Evolutionary conservation across 2,888 invertebrate genomes (phyloP).

Genomic region (Mesorhabditis spiculigera): DNA sequence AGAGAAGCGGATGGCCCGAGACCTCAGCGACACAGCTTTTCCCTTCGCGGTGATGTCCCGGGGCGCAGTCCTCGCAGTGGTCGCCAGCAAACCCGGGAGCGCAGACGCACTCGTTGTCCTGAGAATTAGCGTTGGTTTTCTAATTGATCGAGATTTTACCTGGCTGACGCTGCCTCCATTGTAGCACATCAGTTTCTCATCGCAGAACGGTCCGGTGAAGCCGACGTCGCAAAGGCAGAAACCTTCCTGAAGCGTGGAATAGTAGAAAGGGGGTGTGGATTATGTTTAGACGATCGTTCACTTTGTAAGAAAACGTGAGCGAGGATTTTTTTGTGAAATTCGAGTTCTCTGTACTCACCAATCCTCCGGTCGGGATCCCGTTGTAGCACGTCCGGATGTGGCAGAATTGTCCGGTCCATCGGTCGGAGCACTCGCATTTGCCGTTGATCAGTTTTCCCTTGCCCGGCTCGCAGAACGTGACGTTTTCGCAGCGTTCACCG

Average conservation of each 20-base stretch:
- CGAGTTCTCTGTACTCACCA: slow-evolving; percentile 11
- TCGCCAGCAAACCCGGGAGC: slow-evolving; percentile 32
- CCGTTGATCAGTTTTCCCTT: slow-evolving; percentile 38
- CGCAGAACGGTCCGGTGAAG: slow-evolving; percentile 41
- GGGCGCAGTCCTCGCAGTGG: slow-evolving; percentile 31
- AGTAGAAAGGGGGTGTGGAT: background rate
- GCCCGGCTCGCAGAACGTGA: slow-evolving; percentile 37
- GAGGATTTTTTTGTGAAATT: no score
- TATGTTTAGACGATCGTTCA: background rate
- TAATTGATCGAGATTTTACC: slow-evolving; percentile 10
- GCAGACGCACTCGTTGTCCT: slow-evolving; percentile 40
- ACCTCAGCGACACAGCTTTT: slow-evolving; percentile 31
- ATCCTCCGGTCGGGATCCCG: slow-evolving; percentile 35
- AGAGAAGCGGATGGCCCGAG: slow-evolving; percentile 9
- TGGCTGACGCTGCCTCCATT: slow-evolving; percentile 32
- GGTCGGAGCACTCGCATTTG: slow-evolving; percentile 34
- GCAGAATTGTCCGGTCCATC: slow-evolving; percentile 37
- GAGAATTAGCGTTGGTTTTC: background rate
- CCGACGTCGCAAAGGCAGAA: slow-evolving; percentile 41
- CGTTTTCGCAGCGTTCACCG: slow-evolving; percentile 38
- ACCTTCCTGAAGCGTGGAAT: slow-evolving; percentile 18
- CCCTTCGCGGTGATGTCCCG: slow-evolving; percentile 25
- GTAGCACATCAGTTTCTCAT: slow-evolving; percentile 34
- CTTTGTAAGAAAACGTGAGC: no score
- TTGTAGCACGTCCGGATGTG: slow-evolving; percentile 39